Conservation (phyloP, 2,888 invertebrate genomes). For the Cabera pusaria region DNA sequence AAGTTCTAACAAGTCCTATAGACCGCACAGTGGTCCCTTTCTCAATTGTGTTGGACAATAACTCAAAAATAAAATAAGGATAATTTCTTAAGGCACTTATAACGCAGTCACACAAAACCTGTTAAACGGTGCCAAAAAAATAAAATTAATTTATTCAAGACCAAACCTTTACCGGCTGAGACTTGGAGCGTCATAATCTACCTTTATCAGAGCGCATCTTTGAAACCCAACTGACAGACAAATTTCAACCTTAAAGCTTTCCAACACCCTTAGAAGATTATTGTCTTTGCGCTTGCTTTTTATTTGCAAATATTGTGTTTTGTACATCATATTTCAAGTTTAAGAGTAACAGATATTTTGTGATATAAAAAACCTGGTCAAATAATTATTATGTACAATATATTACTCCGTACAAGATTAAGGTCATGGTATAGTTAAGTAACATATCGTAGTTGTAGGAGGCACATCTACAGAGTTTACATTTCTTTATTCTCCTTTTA, state of each 20-base stretch:
- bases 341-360: too few relatives aligned
- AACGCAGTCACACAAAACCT: slow-evolving; percentile 42
- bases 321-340: too few relatives aligned
- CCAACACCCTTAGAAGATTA: too few relatives aligned
- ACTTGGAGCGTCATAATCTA: slow-evolving; percentile 47
- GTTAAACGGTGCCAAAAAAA: slow-evolving; percentile 48
- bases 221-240: slow-evolving; percentile 3
- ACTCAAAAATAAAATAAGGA: slow-evolving; percentile 29
- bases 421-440: too few relatives aligned
- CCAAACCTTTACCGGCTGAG: slow-evolving; percentile 40
- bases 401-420: too few relatives aligned
- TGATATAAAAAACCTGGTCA: not conserved
- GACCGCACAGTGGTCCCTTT: slow-evolving; percentile 32
- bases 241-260: slow-evolving; percentile 28
- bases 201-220: slow-evolving; percentile 44
- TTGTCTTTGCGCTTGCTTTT: too few relatives aligned
- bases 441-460: too few relatives aligned
- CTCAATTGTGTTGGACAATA: slow-evolving; percentile 31
- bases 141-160: slow-evolving; percentile 60
- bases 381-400: too few relatives aligned
- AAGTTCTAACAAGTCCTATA: not conserved
- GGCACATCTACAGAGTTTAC: too few relatives aligned
- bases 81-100: slow-evolving; percentile 33
- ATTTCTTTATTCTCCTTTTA: too few relatives aligned
- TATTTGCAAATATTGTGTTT: too few relatives aligned